Base-by-base conservation (phyloP, 2,888 invertebrate genomes). In the Leptinotarsa haldemani region DNA sequence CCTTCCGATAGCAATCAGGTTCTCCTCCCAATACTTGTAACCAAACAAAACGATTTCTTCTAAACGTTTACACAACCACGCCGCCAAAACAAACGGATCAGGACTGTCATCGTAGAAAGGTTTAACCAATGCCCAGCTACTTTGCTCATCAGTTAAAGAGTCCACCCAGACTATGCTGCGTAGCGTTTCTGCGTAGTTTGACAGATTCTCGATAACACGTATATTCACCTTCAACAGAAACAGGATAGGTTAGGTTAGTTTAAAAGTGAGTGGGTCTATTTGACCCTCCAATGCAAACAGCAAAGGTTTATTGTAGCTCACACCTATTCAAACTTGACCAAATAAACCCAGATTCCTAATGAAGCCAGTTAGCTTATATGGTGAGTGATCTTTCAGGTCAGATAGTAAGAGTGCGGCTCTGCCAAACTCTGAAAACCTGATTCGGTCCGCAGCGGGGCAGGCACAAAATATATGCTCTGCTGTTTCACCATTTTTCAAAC, bases 31-130 rank as follows among this genome's bases (percentile, higher is more conserved):
- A 83, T 93, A 91, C 79, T 91, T 90, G 83, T 92, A 91, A 52
- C 93, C 85, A 48, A 82, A 83, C 52, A 91, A 82, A 61, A 92
- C 90, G 69, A 93, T 86, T 82, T 91, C 90, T 76, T 89, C 87
- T 30, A 93, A 88, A 69, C 89, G 88, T 46, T 87, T 87, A 84
- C 93, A 93, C 77, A 90, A 88, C 93, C 93, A 93, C 9, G 93
- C 91, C 77, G 92, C 86, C 87, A 93, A 90, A 52, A 93, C 90
- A 76, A 93, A 87, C 1, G 92, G 92, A 85, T 93, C 92, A 61
- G 89, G 89, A 68, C 77, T 79, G 16, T 77, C 78, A 52, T 76
- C 77, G 48, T 82, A 81, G 40, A 79, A 88, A 83, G 78, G 83
- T 66, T 81, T 79, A 13, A 77, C 73, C 65, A 84, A 81, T 25